Evolutionary conservation across 2,888 invertebrate species (phyloP).

Genomic region (Dasypolia templi): DNA sequence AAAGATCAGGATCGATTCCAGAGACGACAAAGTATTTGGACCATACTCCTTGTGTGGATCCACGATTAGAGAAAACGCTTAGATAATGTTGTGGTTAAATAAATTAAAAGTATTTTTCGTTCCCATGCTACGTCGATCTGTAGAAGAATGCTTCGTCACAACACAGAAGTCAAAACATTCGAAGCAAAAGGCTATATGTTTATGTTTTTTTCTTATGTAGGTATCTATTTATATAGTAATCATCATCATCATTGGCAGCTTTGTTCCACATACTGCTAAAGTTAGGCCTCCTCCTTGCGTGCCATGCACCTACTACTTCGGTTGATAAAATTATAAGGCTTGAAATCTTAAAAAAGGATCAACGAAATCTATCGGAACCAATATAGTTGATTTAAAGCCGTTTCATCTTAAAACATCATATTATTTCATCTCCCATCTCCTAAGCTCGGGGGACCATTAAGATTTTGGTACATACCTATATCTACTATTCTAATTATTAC

Average conservation of each 20-base stretch:
- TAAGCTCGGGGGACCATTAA: not conserved
- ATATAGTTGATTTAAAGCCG: not conserved
- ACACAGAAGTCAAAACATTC: not conserved
- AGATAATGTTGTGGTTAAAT: not conserved
- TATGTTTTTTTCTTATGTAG: no score
- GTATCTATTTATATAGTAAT: no score
- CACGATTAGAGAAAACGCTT: not conserved
- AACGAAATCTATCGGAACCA: no score
- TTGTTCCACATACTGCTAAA: no score
- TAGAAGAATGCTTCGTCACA: not conserved
- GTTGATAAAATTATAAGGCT: no score
- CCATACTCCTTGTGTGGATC: no score
- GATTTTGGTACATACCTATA: not conserved
- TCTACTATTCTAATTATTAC: not conserved
- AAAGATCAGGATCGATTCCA: not conserved
- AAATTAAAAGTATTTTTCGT: not conserved
- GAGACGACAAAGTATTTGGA: not conserved
- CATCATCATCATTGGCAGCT: no score
- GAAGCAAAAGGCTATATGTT: not conserved
- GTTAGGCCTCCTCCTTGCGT: no score
- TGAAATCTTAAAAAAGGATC: no score
- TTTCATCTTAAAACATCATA: not conserved
- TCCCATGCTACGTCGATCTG: not conserved
- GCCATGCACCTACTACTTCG: no score
- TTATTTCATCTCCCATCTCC: constrained; percentile 9